phyloP scores from a whole-genome alignment of 1,140 invertebrate species.

The Gryon sp. region DNA sequence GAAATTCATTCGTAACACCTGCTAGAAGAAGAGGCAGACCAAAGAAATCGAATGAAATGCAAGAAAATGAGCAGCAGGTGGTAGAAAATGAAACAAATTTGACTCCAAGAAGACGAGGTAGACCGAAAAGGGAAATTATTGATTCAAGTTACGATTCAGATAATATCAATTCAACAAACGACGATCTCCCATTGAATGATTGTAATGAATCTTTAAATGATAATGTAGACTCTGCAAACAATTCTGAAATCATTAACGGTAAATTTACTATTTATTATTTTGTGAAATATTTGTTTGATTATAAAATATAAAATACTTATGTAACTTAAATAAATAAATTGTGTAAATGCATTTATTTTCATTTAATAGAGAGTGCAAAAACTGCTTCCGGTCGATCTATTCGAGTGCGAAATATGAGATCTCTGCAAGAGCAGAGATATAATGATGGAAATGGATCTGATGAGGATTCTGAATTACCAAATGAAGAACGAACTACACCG shows the following conservation, averaged over 20 bases:
- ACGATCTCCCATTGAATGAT: neutral
- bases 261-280: no score
- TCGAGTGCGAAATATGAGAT: conserved; percentile 20
- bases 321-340: no score
- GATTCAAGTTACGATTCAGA: conserved; percentile 8
- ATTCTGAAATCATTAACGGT: no score
- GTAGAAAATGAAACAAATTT: neutral
- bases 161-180: neutral
- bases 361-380: no score
- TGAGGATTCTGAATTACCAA: conserved; percentile 20
- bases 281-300: no score
- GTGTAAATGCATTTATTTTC: no score
- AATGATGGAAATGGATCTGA: conserved; percentile 17
- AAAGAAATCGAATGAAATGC: conserved; percentile 5
- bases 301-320: no score
- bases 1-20: conserved; percentile 6
- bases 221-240: no score
- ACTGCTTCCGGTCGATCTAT: conserved; percentile 17
- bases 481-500: conserved; percentile 11
- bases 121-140: conserved; percentile 8
- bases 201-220: neutral
- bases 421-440: neutral
- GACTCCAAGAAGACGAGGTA: conserved; percentile 19
- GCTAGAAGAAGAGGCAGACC: conserved; percentile 22
- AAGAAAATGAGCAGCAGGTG: neutral